Base-by-base conservation (phyloP, 1,140 invertebrate genomes). In the Andricus grossulariae region DNA sequence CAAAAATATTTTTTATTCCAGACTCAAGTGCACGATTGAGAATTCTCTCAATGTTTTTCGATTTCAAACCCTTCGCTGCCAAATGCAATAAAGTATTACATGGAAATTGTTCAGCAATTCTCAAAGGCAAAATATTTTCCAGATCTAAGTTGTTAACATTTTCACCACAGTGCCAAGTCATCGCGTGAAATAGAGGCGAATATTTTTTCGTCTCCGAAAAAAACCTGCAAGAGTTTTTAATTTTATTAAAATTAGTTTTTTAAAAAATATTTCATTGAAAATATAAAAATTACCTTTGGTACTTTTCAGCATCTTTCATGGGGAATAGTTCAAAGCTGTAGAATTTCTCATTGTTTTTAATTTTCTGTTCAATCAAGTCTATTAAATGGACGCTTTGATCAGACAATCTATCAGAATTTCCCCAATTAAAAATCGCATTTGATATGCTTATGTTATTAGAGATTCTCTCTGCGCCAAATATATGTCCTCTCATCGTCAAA, bases 1-100 rank as follows among this genome's bases (percentile, higher is more conserved):
- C 85, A 79, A 89, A 88, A 51, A 90, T 78, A 70, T 86, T 89
- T 39, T 32, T 66, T 52, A 83, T 85, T 5, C 82, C 86, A 45
- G 70, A 15, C 10, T 74, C 8, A 1, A 86, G 71, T 3, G 85
- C 82, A 66, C 74, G 76, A 1, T 55, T 79, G 45, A 88, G 32
- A 15, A 88, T 82, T 21, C 19, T 45, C 8, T 78, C 21, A 18
- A 82, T 75, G 32, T 84, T 74, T 3, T 60, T 16, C 0, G 71
- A 13, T 15, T 73, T 87, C 25, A 87, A 76, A 19, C 71, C 72
- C 10, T 54, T 81, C 13, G 75, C 77, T n/a, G 75, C 71, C 16
- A 85, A 72, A 78, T 89, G 88, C 1, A 89, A 19, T 18, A 89
- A 71, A 8, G 77, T 84, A 73, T 85, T 88, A 0, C 60, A 32